Base-by-base conservation (phyloP, 2,888 invertebrate species). In the Volucella bombylans region DNA sequence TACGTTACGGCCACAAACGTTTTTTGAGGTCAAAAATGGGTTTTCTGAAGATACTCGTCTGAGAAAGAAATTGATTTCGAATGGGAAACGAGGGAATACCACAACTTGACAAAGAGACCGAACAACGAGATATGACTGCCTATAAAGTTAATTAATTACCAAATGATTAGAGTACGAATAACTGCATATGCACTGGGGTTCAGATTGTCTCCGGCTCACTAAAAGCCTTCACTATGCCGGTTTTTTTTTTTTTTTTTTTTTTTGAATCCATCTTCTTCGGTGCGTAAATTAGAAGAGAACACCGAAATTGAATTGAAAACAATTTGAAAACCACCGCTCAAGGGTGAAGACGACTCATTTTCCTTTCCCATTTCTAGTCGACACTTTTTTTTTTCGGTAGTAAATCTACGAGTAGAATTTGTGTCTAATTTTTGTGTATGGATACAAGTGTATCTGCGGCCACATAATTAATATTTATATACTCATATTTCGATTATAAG, bases 401-500 rank as follows among this genome's bases (percentile, higher is more conserved):
- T 41, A 38, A 31, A 12, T 43, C 18, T 15, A 82, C 12, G 8
- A 50, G 54, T 45, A 54, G 52, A 76, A 59, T 68, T 59, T 68
- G 61, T 68, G 59, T 65, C 76, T 52, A 61, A 69, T 50, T 65
- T 61, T 15, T 69, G 31, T 61, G 14, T 38, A 47, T 65, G 65
- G 43, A 59, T 71, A 62, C 69, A 52, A 65, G 57, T 76, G 49
- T 77, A 72, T 73, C 78, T 61, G 73, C 57, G 69, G 64, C 65
- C 69, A 62, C 55, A 69, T 71, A 79, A 79, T 83, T 83, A 74
- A 57, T 78, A 65, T 69, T 74, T 74, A 55, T 54, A 65, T 65
- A 83, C 80, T 83, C 79, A 74, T 79, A 74, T 49, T 69, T 79
- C 79, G 83, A 83, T 83, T 79, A 78, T 78, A 82, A 74, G 79